Evolutionary conservation across 2,888 invertebrate genomes (phyloP).

Genomic region (Drosophila prolongata): DNA sequence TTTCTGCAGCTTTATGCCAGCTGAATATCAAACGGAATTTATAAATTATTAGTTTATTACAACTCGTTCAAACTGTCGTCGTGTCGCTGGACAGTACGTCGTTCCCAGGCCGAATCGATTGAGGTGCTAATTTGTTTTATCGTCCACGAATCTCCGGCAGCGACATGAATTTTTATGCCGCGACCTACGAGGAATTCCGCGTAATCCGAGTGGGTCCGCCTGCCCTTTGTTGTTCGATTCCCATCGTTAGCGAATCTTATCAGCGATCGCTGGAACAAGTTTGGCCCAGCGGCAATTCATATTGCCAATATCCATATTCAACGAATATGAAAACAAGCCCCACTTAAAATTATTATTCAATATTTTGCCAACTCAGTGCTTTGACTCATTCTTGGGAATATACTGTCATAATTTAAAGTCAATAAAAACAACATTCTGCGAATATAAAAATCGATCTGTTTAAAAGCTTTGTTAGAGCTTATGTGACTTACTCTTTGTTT

Average conservation of each 20-base stretch:
- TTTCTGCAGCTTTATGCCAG: slow-evolving; percentile 72
- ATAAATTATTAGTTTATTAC: slow-evolving; percentile 78
- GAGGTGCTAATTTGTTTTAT: slow-evolving; percentile 64
- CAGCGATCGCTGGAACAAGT: slow-evolving; percentile 28
- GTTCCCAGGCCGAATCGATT: slow-evolving; percentile 31
- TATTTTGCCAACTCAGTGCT: not conserved
- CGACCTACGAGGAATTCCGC: slow-evolving; percentile 25
- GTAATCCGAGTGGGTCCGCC: slow-evolving; percentile 8
- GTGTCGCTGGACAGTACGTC: slow-evolving; percentile 13
- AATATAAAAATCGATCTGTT: not conserved
- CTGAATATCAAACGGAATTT: slow-evolving; percentile 74
- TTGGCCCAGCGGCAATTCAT: slow-evolving; percentile 15
- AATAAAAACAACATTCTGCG: not conserved
- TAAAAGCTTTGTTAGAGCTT: not conserved
- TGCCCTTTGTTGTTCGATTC: slow-evolving; percentile 29
- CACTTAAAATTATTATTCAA: not conserved
- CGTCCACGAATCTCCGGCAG: slow-evolving; percentile 41
- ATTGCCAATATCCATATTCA: slow-evolving; percentile 43
- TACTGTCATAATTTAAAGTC: not conserved
- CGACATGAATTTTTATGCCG: slow-evolving; percentile 53
- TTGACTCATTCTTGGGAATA: slow-evolving; percentile 6
- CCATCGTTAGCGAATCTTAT: slow-evolving; percentile 33
- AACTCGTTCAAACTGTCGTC: slow-evolving; percentile 64
- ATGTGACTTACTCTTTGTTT: not conserved
- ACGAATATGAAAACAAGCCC: slow-evolving; percentile 29